A percentile compares a stretch with the other conserved stretches of the same genome.
Conservation (phyloP, 1,140 invertebrate genomes). For the Myzus persicae region DNA sequence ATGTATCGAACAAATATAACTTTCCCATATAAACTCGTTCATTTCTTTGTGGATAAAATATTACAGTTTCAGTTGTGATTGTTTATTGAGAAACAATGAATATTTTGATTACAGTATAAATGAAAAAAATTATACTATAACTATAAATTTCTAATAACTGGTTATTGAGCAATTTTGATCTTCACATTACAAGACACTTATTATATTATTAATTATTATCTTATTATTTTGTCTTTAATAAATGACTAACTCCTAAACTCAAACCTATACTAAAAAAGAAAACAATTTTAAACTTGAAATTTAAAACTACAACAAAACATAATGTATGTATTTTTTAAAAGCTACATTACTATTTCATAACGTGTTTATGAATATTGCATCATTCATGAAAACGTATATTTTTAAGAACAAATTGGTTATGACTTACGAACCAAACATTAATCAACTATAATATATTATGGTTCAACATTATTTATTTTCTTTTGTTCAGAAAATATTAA, state of each 20-base stretch:
- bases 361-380: not conserved
- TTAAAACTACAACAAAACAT: not conserved
- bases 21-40: not conserved
- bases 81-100: not conserved
- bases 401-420: too few species aligned
- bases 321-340: not conserved
- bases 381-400: not conserved
- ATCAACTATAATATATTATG: not conserved
- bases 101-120: not conserved
- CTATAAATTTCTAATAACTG: not conserved
- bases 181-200: too few species aligned
- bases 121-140: not conserved
- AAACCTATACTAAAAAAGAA: too few species aligned
- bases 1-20: not conserved
- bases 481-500: too few species aligned
- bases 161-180: not conserved
- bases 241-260: too few species aligned
- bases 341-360: not conserved
- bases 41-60: not conserved
- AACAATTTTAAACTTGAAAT: not conserved
- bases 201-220: too few species aligned
- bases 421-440: not conserved
- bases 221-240: too few species aligned
- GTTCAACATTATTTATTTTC: not conserved
- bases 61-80: not conserved